Evolutionary conservation across 1,140 invertebrate genomes (phyloP).

Genomic region (Drosophila tropicalis): DNA sequence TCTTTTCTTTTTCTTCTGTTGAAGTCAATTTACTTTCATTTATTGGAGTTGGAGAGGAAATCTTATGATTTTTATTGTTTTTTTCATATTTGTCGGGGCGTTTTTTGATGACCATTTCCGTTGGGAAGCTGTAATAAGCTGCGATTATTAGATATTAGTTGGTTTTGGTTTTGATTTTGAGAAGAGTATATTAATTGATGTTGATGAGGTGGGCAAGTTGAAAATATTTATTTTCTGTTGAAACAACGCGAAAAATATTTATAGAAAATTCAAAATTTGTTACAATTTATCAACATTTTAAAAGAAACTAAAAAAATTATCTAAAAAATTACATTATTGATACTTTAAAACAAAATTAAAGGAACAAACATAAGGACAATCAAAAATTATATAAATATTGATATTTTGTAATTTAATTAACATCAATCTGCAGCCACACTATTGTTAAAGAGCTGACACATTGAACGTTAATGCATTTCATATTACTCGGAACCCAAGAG

Average conservation of each 20-base stretch:
- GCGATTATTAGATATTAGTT: slow-evolving; percentile 15
- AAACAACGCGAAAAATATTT: neutral
- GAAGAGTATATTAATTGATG: slow-evolving; percentile 1
- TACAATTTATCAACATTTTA: too few relatives aligned
- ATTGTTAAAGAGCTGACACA: neutral
- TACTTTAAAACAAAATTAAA: too few relatives aligned
- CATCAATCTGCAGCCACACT: neutral
- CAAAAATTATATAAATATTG: too few relatives aligned
- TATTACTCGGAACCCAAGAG: neutral
- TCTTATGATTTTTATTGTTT: slow-evolving; percentile 26
- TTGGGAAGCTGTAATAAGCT: slow-evolving; percentile 22
- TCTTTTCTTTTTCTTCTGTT: slow-evolving; percentile 31
- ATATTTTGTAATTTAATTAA: neutral
- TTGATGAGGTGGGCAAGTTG: neutral
- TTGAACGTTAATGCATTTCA: neutral
- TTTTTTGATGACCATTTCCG: slow-evolving; percentile 33
- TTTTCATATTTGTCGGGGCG: slow-evolving; percentile 39
- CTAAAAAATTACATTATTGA: too few relatives aligned
- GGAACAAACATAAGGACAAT: too few relatives aligned
- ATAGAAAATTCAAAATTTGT: too few relatives aligned
- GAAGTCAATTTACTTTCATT: slow-evolving; percentile 73
- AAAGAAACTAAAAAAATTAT: too few relatives aligned
- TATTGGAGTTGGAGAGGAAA: slow-evolving; percentile 28
- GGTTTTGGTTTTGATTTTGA: neutral
- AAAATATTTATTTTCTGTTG: neutral